Evolutionary conservation across 2,888 invertebrate genomes (phyloP).

Genomic region (Coenonympha arcania): DNA sequence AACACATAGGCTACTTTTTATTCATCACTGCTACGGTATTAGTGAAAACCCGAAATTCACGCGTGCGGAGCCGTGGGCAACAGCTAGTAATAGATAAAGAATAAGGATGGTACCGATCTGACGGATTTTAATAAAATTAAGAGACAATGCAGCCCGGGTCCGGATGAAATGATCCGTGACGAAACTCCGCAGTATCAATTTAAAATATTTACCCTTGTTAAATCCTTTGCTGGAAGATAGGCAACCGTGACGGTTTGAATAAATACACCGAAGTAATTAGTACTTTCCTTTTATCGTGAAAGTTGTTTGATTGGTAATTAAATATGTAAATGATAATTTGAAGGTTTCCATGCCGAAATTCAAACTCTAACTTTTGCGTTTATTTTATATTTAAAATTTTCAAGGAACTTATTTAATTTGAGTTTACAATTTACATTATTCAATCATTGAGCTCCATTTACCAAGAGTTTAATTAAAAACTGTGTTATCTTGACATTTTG

Average conservation of each 20-base stretch:
- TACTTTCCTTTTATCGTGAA: slow-evolving; percentile 18
- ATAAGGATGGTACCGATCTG: too few relatives aligned
- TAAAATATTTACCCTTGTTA: slow-evolving; percentile 57
- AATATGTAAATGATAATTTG: slow-evolving; percentile 21
- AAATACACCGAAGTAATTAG: slow-evolving; percentile 29
- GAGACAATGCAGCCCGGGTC: slow-evolving; percentile 46
- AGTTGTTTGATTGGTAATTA: slow-evolving; percentile 17
- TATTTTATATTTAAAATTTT: slow-evolving; percentile 3
- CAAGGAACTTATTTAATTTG: not conserved
- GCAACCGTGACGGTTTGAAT: slow-evolving; percentile 35
- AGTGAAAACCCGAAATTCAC: too few relatives aligned
- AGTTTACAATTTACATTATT: too few relatives aligned
- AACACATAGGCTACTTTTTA: too few relatives aligned
- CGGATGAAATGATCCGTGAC: slow-evolving; percentile 57
- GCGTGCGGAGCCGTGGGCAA: too few relatives aligned
- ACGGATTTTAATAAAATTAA: slow-evolving; percentile 55
- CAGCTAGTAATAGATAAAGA: too few relatives aligned
- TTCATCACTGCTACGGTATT: too few relatives aligned
- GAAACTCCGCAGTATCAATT: slow-evolving; percentile 60
- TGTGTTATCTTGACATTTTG: too few relatives aligned
- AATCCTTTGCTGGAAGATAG: slow-evolving; percentile 47
- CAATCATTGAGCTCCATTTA: too few relatives aligned
- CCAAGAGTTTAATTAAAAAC: too few relatives aligned
- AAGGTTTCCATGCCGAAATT: not conserved
- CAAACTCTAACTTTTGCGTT: not conserved